Evolutionary conservation across 1,140 invertebrate genomes (phyloP).

Genomic region (Druon quercuslanigerum): DNA sequence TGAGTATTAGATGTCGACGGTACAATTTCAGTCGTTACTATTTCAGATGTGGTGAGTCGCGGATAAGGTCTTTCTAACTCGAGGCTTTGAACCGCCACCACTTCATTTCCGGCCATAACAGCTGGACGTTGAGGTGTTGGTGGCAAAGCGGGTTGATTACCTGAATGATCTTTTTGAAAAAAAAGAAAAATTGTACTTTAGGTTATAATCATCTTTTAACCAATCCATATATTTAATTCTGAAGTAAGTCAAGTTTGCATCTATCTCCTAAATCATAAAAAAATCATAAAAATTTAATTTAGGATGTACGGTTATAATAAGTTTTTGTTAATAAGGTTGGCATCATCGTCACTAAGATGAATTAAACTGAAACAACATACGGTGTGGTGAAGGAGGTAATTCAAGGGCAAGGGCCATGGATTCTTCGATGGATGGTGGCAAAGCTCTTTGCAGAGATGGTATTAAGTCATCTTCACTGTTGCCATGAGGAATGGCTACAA

Average conservation of each 20-base stretch:
- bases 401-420: slow-evolving; percentile 63
- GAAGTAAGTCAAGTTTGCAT: too few relatives aligned
- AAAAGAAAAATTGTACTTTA: background rate
- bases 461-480: slow-evolving; percentile 62
- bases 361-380: slow-evolving; percentile 55
- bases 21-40: slow-evolving; percentile 70
- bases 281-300: background rate
- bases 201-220: too few relatives aligned
- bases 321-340: slow-evolving; percentile 13
- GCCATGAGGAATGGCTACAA: slow-evolving; percentile 64
- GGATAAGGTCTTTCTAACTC: slow-evolving; percentile 56
- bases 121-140: slow-evolving; percentile 70
- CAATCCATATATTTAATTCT: too few relatives aligned
- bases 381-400: slow-evolving; percentile 59
- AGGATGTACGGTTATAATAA: background rate
- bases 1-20: slow-evolving; percentile 73
- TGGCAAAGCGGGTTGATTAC: slow-evolving; percentile 69
- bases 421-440: slow-evolving; percentile 60
- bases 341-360: background rate
- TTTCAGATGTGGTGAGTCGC: slow-evolving; percentile 41
- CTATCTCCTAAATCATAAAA: background rate
- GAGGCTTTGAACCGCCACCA: slow-evolving; percentile 63
- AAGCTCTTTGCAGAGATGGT: slow-evolving; percentile 61
- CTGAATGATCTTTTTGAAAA: slow-evolving; percentile 5
- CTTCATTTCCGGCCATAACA: slow-evolving; percentile 77